Evolutionary conservation across 2,113 vertebrate genomes (phyloP).

Genomic region (Sinocyclocheilus rhinocerous): DNA sequence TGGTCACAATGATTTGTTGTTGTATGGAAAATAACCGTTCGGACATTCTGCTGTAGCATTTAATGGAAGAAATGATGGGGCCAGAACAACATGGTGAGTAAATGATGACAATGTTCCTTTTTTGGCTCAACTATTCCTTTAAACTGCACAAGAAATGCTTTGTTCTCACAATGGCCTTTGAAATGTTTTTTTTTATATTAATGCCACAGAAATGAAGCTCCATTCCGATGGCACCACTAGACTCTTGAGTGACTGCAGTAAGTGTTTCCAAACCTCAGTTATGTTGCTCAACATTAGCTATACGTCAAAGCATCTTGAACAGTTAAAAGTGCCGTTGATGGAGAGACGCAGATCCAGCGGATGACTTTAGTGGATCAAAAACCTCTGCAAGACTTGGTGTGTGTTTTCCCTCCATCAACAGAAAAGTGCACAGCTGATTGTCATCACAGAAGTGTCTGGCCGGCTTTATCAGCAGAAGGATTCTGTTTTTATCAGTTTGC

Average conservation of each 20-base stretch:
- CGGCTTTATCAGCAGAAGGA: slow-evolving; percentile 45
- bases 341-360: background rate
- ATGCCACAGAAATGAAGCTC: background rate
- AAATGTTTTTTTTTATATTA: background rate
- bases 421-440: background rate
- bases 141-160: background rate
- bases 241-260: background rate
- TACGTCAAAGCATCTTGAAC: slow-evolving; percentile 10
- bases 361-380: slow-evolving; percentile 6
- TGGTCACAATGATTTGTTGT: background rate
- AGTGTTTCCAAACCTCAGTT: slow-evolving; percentile 10
- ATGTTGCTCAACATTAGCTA: background rate
- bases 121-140: background rate
- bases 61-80: background rate
- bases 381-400: background rate
- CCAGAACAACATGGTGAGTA: background rate
- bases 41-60: background rate
- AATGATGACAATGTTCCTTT: background rate
- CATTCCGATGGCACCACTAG: background rate
- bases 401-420: slow-evolving; percentile 4
- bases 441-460: slow-evolving; percentile 20
- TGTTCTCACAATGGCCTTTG: background rate
- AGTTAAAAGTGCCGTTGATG: background rate
- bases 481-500: slow-evolving; percentile 51
- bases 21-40: background rate